A percentile compares a stretch with the other conserved stretches of the same genome.
phyloP scores from a whole-genome alignment of 2,113 vertebrate genomes.

The Cyanoliseus patagonus region DNA sequence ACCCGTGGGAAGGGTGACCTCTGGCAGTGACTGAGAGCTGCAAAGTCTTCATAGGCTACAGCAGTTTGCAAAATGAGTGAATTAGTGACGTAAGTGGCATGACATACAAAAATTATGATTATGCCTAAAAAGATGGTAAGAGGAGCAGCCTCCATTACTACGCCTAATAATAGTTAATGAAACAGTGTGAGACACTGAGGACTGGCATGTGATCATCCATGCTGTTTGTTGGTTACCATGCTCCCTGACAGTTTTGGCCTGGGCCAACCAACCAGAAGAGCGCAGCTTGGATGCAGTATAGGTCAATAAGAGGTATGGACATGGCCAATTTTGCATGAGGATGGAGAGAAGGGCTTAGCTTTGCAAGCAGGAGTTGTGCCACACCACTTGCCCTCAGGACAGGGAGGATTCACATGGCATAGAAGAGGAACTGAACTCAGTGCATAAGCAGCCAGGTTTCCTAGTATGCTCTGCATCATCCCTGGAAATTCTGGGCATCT shows the following conservation, averaged over 20 bases:
- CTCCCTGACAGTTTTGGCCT: not conserved
- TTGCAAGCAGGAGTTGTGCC: not conserved
- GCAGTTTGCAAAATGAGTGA: not conserved
- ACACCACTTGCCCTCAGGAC: not conserved
- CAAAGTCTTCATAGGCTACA: not conserved
- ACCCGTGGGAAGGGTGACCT: not conserved
- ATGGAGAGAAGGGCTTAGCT: not conserved
- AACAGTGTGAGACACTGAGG: not conserved
- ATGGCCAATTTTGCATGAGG: not conserved
- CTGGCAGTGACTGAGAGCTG: not conserved
- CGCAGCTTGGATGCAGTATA: not conserved
- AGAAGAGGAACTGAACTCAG: not conserved
- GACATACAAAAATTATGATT: not conserved
- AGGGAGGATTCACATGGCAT: not conserved
- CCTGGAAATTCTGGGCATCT: not conserved
- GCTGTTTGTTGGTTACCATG: not conserved
- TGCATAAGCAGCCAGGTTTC: not conserved
- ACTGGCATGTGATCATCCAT: not conserved
- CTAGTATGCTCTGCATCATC: not conserved
- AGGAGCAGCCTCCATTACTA: not conserved
- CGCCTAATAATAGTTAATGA: not conserved
- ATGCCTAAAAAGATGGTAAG: not conserved
- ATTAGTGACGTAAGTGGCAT: not conserved
- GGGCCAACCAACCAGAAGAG: not conserved
- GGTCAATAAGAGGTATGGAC: not conserved